These are phyloP conservation scores for Pseudochirops cupreus DNA, from an alignment of 2,797 vertebrate genomes.

Conservation along the genomic window DNA sequence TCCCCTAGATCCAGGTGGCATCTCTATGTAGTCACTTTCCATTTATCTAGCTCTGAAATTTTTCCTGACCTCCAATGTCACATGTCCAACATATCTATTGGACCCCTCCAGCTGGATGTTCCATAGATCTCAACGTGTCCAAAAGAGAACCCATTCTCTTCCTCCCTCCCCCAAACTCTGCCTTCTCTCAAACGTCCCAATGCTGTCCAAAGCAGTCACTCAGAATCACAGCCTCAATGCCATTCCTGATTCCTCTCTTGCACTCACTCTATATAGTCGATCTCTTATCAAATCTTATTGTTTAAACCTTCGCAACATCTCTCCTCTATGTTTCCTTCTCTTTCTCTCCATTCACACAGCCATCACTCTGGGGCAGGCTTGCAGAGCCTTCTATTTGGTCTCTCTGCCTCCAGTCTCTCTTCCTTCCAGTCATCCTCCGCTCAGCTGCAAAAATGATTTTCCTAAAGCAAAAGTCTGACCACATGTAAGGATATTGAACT, in stretches of 20 bases:
- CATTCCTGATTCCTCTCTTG: not conserved
- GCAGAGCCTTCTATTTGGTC: not conserved
- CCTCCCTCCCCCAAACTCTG: not conserved
- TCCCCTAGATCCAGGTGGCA: too few relatives aligned
- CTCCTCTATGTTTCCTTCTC: not conserved
- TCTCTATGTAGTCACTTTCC: too few relatives aligned
- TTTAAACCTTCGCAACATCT: not conserved
- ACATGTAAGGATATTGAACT: not conserved
- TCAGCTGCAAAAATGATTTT: not conserved
- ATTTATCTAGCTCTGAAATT: too few relatives aligned
- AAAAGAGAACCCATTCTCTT: not conserved
- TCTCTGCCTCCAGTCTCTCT: not conserved
- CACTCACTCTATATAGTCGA: not conserved
- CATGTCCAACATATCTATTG: too few relatives aligned
- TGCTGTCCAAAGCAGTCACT: not conserved
- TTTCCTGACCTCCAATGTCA: too few relatives aligned
- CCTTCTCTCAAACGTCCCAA: not conserved
- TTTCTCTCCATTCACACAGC: not conserved
- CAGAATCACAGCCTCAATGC: not conserved
- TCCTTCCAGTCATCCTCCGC: not conserved
- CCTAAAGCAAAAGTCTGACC: not conserved
- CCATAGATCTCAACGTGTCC: not conserved
- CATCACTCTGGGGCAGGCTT: not conserved
- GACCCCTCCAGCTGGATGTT: not conserved
- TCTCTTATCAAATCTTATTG: not conserved